Evolutionary conservation across 2,888 invertebrate species (phyloP).

Genomic region (Candidula unifasciata): DNA sequence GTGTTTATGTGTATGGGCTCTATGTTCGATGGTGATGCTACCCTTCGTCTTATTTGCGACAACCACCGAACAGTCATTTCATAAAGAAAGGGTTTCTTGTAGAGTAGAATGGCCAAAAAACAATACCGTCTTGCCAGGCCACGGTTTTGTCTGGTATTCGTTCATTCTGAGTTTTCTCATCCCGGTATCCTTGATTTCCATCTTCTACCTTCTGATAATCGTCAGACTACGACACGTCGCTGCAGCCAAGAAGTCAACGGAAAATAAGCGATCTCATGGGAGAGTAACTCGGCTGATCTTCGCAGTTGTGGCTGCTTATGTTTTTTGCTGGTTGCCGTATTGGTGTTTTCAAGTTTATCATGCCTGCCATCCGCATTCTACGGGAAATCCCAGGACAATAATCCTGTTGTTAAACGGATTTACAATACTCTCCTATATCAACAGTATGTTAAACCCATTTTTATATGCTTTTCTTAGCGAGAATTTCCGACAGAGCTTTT

Average conservation of each 20-base stretch:
- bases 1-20: constrained; percentile 76
- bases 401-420: constrained; percentile 71
- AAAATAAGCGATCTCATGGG: constrained; percentile 72
- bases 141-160: constrained; percentile 76
- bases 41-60: constrained; percentile 78
- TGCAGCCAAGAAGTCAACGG: constrained; percentile 72
- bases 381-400: constrained; percentile 54
- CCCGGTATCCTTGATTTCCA: constrained; percentile 73
- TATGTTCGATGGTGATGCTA: constrained; percentile 77
- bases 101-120: constrained; percentile 72
- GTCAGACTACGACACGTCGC: constrained; percentile 72
- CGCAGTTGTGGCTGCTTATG: constrained; percentile 74
- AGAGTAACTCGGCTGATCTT: constrained; percentile 76
- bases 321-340: constrained; percentile 77
- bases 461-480: constrained; percentile 77
- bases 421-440: constrained; percentile 75
- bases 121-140: constrained; percentile 68
- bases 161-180: constrained; percentile 75
- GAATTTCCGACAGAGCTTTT: constrained; percentile 76
- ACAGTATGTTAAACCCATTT: constrained; percentile 76
- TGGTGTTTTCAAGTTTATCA: constrained; percentile 74
- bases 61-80: constrained; percentile 60
- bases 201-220: constrained; percentile 75
- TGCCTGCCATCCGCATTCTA: constrained; percentile 54
- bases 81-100: constrained; percentile 63